Percentiles rank a stretch among this genome's conserved stretches.
phyloP scores from a whole-genome alignment of 2,888 invertebrate species.

The Cerceris ruficornis region DNA sequence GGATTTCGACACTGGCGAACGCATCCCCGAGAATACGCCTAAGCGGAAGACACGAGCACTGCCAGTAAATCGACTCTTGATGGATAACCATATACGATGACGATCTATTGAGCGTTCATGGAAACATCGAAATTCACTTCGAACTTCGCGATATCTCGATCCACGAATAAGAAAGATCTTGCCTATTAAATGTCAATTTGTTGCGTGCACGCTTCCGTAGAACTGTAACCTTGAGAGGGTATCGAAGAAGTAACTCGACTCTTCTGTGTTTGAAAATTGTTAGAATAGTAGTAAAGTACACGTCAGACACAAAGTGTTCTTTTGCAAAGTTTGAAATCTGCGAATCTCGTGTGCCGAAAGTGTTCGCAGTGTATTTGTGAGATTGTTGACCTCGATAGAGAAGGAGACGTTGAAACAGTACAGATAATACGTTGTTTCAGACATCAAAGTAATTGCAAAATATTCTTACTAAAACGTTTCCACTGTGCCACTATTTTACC shows the following conservation, averaged over 20 bases:
- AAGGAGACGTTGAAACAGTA: neutral
- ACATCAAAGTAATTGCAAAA: neutral
- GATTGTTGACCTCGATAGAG: neutral
- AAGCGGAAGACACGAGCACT: slow-evolving; percentile 10
- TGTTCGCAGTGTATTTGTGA: slow-evolving; percentile 22
- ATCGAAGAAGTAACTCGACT: slow-evolving; percentile 2
- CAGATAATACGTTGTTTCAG: neutral
- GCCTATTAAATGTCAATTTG: slow-evolving; percentile 30
- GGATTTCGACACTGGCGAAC: slow-evolving; percentile 17
- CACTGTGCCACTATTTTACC: neutral
- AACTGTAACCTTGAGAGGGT: slow-evolving; percentile 2
- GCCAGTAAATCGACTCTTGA: slow-evolving; percentile 2
- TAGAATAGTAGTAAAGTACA: slow-evolving; percentile 28
- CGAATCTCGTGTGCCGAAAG: neutral
- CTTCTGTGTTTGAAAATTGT: slow-evolving; percentile 12
- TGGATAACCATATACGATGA: slow-evolving; percentile 20
- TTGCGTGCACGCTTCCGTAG: neutral
- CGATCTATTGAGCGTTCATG: slow-evolving; percentile 23
- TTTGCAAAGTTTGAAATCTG: neutral
- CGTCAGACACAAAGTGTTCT: slow-evolving; percentile 5
- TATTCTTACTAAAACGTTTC: slow-evolving; percentile 8
- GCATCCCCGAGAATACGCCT: slow-evolving; percentile 14
- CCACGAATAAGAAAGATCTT: neutral
- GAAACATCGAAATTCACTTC: slow-evolving; percentile 19
- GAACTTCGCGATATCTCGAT: slow-evolving; percentile 3